Evolutionary conservation across 2,797 vertebrate genomes (phyloP).

Genomic region (Clamator glandarius): DNA sequence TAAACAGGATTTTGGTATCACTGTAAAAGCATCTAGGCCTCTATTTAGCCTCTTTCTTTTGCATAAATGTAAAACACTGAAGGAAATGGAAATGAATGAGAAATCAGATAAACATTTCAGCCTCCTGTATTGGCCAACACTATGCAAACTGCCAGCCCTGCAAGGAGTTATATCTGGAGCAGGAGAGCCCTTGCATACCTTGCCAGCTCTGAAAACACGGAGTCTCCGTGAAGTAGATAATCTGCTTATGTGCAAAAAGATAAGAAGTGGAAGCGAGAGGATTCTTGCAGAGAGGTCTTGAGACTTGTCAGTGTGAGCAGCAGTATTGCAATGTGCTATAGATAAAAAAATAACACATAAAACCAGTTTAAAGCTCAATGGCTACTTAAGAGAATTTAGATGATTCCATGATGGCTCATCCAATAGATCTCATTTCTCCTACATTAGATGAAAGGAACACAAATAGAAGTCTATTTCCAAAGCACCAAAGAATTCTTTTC

Average conservation of each 20-base stretch:
- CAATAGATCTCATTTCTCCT: background rate
- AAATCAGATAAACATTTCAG: background rate
- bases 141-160: background rate
- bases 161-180: accelerated
- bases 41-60: background rate
- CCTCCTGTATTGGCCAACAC: background rate
- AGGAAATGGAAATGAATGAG: background rate
- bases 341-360: background rate
- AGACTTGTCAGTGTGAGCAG: background rate
- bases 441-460: background rate
- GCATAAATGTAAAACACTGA: background rate
- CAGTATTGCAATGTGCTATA: background rate
- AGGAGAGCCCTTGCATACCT: too few species aligned
- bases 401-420: background rate
- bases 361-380: background rate
- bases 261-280: background rate
- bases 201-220: background rate
- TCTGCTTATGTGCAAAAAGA: background rate
- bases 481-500: background rate
- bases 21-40: background rate
- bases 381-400: background rate
- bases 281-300: background rate
- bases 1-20: background rate
- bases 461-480: background rate
- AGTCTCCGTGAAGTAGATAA: accelerated